These are phyloP conservation scores for Malacoraja senta DNA, from an alignment of 2,797 vertebrate genomes.

Conservation along the genomic window DNA sequence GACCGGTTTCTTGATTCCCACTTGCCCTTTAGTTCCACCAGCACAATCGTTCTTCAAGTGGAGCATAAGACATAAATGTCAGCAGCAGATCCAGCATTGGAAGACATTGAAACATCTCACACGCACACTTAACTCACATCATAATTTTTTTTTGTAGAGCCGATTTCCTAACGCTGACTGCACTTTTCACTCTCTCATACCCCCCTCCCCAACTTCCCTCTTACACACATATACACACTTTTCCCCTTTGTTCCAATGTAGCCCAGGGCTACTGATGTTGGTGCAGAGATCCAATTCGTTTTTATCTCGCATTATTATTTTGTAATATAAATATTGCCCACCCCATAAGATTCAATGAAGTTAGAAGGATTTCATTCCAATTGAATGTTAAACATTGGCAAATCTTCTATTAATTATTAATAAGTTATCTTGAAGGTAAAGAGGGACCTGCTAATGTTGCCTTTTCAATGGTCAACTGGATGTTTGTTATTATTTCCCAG, in stretches of 20 bases:
- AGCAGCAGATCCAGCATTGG: too few species aligned
- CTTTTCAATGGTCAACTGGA: neutral
- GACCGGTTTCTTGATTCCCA: too few species aligned
- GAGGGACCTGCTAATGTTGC: neutral
- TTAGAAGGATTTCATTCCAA: neutral
- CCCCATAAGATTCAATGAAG: neutral
- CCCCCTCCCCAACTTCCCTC: neutral
- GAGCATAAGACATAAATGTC: too few species aligned
- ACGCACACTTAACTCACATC: neutral
- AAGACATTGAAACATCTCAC: too few species aligned
- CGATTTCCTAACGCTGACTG: neutral
- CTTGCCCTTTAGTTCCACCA: too few species aligned
- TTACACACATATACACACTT: too few species aligned
- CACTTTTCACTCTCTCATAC: too few species aligned
- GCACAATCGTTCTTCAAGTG: too few species aligned
- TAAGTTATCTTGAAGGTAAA: neutral
- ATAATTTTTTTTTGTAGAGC: neutral
- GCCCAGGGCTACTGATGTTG: neutral
- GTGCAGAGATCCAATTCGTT: neutral
- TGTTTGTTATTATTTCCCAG: neutral
- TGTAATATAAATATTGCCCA: neutral
- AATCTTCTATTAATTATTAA: neutral
- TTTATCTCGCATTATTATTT: neutral
- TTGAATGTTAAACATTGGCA: neutral
- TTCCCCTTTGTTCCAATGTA: neutral